Conservation (phyloP, 2,797 vertebrate species). For the Distichodus sexfasciatus region DNA sequence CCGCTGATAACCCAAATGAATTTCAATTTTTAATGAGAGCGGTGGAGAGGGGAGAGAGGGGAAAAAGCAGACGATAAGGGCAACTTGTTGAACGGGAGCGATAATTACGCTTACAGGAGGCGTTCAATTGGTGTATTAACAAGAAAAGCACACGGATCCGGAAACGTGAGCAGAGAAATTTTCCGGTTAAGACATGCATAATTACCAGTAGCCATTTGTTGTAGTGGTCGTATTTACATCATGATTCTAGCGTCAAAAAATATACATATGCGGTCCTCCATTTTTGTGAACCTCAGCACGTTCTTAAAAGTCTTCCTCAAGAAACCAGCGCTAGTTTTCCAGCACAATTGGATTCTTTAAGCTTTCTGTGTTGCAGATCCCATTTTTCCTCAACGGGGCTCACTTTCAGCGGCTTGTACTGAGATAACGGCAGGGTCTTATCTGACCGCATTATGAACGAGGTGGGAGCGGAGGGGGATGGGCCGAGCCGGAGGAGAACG, state of each 20-base stretch:
- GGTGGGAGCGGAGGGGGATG: conserved; percentile 54
- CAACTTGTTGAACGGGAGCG: conserved; percentile 18
- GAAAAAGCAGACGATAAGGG: too few relatives aligned
- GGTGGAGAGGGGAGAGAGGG: background rate
- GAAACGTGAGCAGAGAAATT: too few relatives aligned
- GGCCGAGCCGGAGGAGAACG: background rate
- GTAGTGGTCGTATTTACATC: too few relatives aligned
- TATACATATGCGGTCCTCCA: too few relatives aligned
- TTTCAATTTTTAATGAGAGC: conserved; percentile 33
- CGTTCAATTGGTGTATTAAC: too few relatives aligned
- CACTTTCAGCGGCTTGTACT: conserved; percentile 63
- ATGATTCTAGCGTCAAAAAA: too few relatives aligned
- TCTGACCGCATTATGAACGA: conserved; percentile 73
- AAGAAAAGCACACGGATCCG: too few relatives aligned
- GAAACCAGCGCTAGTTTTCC: background rate
- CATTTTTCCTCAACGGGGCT: conserved; percentile 43
- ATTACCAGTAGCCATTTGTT: too few relatives aligned
- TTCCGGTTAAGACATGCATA: too few relatives aligned
- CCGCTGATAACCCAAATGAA: conserved; percentile 36
- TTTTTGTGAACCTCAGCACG: too few relatives aligned
- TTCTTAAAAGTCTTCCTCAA: background rate
- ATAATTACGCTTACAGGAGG: too few relatives aligned
- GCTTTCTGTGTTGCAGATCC: background rate
- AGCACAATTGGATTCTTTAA: background rate
- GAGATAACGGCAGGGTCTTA: conserved; percentile 69